Evolutionary conservation across 2,797 vertebrate genomes (phyloP).

Genomic region (Pantherophis vulpinus): DNA sequence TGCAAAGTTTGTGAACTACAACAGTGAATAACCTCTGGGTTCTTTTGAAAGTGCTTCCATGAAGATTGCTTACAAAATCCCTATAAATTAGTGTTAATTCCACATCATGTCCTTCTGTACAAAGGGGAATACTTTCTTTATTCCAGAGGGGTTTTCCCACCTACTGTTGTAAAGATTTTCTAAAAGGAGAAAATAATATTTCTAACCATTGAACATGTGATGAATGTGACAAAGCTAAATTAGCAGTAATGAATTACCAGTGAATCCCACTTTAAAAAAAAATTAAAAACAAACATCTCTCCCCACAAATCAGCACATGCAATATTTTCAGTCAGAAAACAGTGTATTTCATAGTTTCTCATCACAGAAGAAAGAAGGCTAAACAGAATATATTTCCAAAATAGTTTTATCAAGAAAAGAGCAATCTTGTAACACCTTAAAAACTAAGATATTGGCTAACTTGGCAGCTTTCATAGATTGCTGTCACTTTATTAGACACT

Average conservation of each 20-base stretch:
- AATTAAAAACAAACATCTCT: conserved; percentile 10
- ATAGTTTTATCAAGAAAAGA: not conserved
- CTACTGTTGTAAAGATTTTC: not conserved
- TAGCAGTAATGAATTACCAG: conserved; percentile 7
- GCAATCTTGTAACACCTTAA: not conserved
- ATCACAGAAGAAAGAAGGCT: conserved; percentile 1
- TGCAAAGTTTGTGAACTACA: conserved; percentile 29
- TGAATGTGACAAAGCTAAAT: not conserved
- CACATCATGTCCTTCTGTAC: not conserved
- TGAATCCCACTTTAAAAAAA: conserved; percentile 1
- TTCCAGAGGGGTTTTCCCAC: not conserved
- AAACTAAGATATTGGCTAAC: not conserved
- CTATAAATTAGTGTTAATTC: conserved; percentile 3
- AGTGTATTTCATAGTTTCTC: conserved; percentile 14
- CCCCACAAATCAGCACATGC: not conserved
- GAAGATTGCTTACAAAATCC: conserved; percentile 32
- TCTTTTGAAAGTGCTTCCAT: conserved; percentile 24
- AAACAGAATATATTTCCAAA: not conserved
- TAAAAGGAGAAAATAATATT: not conserved
- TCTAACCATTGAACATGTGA: conserved; percentile 2
- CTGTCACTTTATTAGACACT: not conserved
- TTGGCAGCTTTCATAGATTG: not conserved
- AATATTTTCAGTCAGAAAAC: conserved; percentile 37
- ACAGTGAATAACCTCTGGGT: conserved; percentile 26
- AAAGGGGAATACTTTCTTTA: conserved; percentile 18